Conservation (phyloP, 2,113 vertebrate species). For the Brachyhypopomus occidentalis region DNA sequence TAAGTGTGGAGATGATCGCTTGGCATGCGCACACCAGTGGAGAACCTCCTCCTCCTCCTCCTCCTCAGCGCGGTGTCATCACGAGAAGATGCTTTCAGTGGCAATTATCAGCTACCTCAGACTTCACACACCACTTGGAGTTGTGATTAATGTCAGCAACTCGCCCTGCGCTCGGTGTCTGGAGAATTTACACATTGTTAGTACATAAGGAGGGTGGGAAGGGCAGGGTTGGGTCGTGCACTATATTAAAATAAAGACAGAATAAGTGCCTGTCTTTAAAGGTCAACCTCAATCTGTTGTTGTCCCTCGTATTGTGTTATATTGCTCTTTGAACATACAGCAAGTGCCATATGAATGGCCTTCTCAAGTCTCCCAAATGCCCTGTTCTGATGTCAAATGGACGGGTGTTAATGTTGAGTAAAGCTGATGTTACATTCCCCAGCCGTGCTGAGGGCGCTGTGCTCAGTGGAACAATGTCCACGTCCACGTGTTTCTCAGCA, state of each 20-base stretch:
- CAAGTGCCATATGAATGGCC: too few species aligned
- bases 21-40: background rate
- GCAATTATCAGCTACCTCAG: conserved; percentile 59
- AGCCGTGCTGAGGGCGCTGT: too few species aligned
- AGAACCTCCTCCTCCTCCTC: too few species aligned
- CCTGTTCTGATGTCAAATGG: too few species aligned
- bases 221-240: conserved; percentile 33
- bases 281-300: background rate
- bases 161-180: conserved; percentile 37
- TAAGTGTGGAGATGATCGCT: conserved; percentile 9
- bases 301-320: too few species aligned
- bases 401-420: too few species aligned
- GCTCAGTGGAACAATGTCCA: too few species aligned
- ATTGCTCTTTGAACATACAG: too few species aligned
- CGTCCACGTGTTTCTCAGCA: too few species aligned
- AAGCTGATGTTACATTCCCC: too few species aligned
- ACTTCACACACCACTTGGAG: conserved; percentile 51
- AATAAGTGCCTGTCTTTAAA: background rate
- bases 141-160: conserved; percentile 63
- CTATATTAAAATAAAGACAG: conserved; percentile 26
- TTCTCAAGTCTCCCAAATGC: too few species aligned
- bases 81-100: conserved; percentile 15
- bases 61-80: conserved; percentile 8
- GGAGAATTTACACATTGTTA: conserved; percentile 63
- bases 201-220: conserved; percentile 64